Evolutionary conservation across 2,797 vertebrate genomes (phyloP).

Genomic region (Hoplostethus atlanticus): DNA sequence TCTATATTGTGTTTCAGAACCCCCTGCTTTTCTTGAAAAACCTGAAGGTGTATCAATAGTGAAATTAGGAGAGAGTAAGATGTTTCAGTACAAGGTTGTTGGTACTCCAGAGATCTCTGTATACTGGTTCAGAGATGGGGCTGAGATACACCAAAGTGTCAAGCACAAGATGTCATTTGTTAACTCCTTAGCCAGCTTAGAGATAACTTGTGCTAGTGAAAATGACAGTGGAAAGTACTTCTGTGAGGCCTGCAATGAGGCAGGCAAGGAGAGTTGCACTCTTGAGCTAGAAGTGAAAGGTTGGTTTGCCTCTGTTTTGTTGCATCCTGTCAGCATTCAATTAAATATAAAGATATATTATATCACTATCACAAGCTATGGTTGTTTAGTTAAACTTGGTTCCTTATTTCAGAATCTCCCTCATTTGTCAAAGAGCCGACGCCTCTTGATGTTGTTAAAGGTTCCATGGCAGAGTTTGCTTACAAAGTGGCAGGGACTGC

Average conservation of each 20-base stretch:
- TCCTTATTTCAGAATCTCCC: slow-evolving; percentile 88
- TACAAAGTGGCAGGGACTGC: slow-evolving; percentile 89
- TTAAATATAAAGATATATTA: background rate
- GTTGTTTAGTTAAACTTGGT: slow-evolving; percentile 15
- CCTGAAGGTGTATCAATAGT: slow-evolving; percentile 88
- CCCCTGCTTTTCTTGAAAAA: slow-evolving; percentile 90
- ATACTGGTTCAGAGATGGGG: slow-evolving; percentile 91
- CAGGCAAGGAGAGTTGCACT: slow-evolving; percentile 90
- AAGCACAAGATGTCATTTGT: slow-evolving; percentile 87
- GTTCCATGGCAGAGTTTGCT: slow-evolving; percentile 85
- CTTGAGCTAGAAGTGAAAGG: slow-evolving; percentile 93
- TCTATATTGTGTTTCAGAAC: slow-evolving; percentile 82
- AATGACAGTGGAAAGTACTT: slow-evolving; percentile 89
- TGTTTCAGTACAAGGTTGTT: slow-evolving; percentile 89
- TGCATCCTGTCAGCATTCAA: background rate
- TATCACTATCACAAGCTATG: background rate
- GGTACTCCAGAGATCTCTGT: slow-evolving; percentile 90
- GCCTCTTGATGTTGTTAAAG: slow-evolving; percentile 87
- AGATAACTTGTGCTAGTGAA: slow-evolving; percentile 83
- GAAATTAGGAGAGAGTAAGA: slow-evolving; percentile 85
- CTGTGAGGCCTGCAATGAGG: slow-evolving; percentile 91
- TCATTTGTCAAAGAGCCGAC: slow-evolving; percentile 86
- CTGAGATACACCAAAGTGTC: slow-evolving; percentile 85
- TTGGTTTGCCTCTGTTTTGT: slow-evolving; percentile 74
- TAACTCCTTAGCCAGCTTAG: slow-evolving; percentile 87